Percentiles rank a stretch among this genome's conserved stretches.
Conservation (phyloP, 1,140 invertebrate genomes). For the Zaprionus kolodkinae region DNA sequence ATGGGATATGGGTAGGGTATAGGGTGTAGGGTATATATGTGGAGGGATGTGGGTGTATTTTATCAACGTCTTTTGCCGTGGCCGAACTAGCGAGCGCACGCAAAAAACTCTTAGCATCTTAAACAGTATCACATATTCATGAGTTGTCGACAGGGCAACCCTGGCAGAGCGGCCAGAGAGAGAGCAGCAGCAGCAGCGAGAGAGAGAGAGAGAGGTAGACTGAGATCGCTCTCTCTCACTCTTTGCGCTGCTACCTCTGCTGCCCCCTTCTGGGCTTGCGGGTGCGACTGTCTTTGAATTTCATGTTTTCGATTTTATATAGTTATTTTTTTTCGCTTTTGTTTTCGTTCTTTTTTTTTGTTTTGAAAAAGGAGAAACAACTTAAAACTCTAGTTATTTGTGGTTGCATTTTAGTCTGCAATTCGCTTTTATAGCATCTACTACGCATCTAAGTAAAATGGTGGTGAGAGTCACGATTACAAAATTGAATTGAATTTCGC, state of each 20-base stretch:
- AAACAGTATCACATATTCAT: slow-evolving; percentile 83
- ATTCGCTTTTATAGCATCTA: slow-evolving; percentile 58
- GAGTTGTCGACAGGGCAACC: slow-evolving; percentile 76
- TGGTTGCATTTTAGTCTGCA: slow-evolving; percentile 27
- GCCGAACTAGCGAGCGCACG: slow-evolving; percentile 42
- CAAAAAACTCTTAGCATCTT: slow-evolving; percentile 77
- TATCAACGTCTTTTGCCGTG: slow-evolving; percentile 67
- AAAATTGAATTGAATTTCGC: slow-evolving; percentile 43
- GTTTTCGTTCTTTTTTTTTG: slow-evolving; percentile 40
- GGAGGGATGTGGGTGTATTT: slow-evolving; percentile 51
- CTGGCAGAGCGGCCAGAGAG: slow-evolving; percentile 49
- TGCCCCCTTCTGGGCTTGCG: slow-evolving; percentile 20
- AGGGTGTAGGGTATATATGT: slow-evolving; percentile 18
- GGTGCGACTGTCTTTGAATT: slow-evolving; percentile 74
- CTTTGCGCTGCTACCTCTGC: neutral
- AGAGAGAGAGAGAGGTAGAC: neutral
- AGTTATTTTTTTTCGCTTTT: slow-evolving; percentile 42
- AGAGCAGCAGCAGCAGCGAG: neutral
- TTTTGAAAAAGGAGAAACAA: slow-evolving; percentile 77
- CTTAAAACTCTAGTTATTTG: slow-evolving; percentile 77
- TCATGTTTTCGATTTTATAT: slow-evolving; percentile 69
- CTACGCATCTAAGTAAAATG: slow-evolving; percentile 82
- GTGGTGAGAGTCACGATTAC: slow-evolving; percentile 82
- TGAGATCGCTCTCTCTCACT: neutral
- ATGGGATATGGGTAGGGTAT: slow-evolving; percentile 20